Conservation (phyloP, 2,888 invertebrate genomes). For the Tetropium fuscum region DNA sequence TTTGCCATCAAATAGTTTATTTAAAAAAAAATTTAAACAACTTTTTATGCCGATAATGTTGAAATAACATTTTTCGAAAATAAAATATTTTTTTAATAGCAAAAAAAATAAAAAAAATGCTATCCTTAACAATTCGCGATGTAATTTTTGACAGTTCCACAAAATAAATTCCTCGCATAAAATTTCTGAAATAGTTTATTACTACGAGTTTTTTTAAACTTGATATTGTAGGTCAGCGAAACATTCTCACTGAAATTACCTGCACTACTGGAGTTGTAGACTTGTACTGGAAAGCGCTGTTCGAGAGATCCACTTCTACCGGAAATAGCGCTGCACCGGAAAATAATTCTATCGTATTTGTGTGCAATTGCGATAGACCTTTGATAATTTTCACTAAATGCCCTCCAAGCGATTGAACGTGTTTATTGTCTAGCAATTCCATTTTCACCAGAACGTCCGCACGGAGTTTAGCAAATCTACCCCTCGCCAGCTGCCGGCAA, state of each 20-base stretch:
- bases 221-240: too few species aligned
- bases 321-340: conserved; percentile 88
- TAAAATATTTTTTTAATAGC: too few species aligned
- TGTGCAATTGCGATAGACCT: conserved; percentile 75
- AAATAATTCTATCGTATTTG: conserved; percentile 76
- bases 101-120: too few species aligned
- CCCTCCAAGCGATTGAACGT: conserved; percentile 94
- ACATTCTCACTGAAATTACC: conserved; percentile 52
- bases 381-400: conserved; percentile 87
- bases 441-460: conserved; percentile 97
- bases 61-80: too few species aligned
- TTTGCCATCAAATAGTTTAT: too few species aligned
- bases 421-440: conserved; percentile 97
- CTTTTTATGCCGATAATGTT: too few species aligned
- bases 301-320: conserved; percentile 94
- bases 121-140: too few species aligned
- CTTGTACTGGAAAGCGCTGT: conserved; percentile 93
- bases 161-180: too few species aligned
- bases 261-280: conserved; percentile 69
- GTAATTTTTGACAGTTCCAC: too few species aligned
- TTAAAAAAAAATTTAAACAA: too few species aligned
- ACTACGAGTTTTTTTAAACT: too few species aligned
- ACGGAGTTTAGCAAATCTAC: conserved; percentile 83
- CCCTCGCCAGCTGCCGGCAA: conserved; percentile 94
- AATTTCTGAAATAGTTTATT: too few species aligned